Conservation (phyloP, 2,113 vertebrate species). For the Falco punctatus region DNA sequence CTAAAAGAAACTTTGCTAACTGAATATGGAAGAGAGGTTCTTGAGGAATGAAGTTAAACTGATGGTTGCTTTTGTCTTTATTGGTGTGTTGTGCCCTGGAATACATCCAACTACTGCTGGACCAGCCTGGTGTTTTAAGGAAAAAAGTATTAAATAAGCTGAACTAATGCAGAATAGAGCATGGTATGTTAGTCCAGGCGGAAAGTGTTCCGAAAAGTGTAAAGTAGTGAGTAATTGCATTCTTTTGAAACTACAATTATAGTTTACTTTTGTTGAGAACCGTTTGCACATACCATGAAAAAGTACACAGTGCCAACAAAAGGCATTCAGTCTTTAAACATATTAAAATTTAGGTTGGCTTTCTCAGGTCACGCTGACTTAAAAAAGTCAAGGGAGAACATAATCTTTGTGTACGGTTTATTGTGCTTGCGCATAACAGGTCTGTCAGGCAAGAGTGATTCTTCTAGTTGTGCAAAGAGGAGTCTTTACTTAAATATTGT, state of each 20-base stretch:
- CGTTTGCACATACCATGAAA: not conserved
- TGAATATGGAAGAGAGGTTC: not conserved
- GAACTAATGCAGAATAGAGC: not conserved
- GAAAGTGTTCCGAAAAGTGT: not conserved
- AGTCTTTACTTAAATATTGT: not conserved
- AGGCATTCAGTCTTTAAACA: not conserved
- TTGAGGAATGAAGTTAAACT: not conserved
- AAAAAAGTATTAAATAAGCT: not conserved
- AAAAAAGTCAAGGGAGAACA: not conserved
- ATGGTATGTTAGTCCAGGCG: not conserved
- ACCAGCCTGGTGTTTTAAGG: not conserved
- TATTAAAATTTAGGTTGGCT: not conserved
- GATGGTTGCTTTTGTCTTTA: not conserved
- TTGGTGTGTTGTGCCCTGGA: not conserved
- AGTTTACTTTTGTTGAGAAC: not conserved
- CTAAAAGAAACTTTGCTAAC: not conserved
- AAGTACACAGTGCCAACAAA: not conserved
- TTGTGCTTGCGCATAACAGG: not conserved
- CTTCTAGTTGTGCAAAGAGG: not conserved
- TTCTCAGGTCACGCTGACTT: not conserved
- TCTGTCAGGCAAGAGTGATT: not conserved
- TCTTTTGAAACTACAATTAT: not conserved
- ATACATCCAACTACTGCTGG: not conserved
- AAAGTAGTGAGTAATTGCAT: not conserved
- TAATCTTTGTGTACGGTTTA: not conserved